These are phyloP conservation scores for Melieria picta DNA, from an alignment of 2,888 invertebrate species.

Conservation along the genomic window DNA sequence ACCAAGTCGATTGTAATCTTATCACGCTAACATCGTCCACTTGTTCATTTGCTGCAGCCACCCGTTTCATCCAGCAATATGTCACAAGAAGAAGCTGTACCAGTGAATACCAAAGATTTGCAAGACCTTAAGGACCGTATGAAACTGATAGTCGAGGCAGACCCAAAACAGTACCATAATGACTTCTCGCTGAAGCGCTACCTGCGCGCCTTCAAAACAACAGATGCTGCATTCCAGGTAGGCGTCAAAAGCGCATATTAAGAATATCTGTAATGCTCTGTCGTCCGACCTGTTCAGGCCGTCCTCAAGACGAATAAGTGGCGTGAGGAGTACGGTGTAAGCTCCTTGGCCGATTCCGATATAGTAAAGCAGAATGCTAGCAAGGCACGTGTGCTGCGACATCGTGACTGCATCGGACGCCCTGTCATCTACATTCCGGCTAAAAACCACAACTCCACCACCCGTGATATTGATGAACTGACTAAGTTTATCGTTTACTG, in stretches of 20 bases:
- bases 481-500: conserved; percentile 83
- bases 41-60: not conserved
- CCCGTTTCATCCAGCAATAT: conserved; percentile 51
- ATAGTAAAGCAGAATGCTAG: conserved; percentile 71
- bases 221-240: conserved; percentile 80
- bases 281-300: conserved; percentile 67
- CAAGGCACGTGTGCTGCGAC: conserved; percentile 76
- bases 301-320: conserved; percentile 84
- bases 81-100: conserved; percentile 61
- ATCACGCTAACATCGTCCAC: not conserved
- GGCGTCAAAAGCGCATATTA: conserved; percentile 31
- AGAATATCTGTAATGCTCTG: not conserved
- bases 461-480: conserved; percentile 79
- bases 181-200: conserved; percentile 78
- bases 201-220: conserved; percentile 77
- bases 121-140: conserved; percentile 76
- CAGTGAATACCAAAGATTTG: conserved; percentile 73
- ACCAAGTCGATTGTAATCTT: not conserved
- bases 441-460: conserved; percentile 76
- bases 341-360: conserved; percentile 68
- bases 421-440: conserved; percentile 84
- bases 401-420: conserved; percentile 77
- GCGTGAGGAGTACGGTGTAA: conserved; percentile 78
- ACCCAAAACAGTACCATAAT: conserved; percentile 79
- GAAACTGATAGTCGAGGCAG: conserved; percentile 78